phyloP scores from a whole-genome alignment of 2,888 invertebrate species.

The Trissolcus japonicus region DNA sequence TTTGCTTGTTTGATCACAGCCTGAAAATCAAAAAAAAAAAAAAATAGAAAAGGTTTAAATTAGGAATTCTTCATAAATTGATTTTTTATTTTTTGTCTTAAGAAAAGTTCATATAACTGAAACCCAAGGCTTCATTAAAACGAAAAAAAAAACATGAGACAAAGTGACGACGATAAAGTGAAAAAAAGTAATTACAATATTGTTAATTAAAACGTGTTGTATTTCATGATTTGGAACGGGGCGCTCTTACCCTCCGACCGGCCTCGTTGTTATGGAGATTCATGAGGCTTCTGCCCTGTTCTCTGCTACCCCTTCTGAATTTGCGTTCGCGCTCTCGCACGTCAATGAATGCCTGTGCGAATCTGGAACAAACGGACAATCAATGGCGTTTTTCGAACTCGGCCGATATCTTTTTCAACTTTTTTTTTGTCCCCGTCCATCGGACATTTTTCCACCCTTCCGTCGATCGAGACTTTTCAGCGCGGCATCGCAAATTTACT shows the following conservation, averaged over 20 bases:
- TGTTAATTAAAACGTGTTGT: constrained; percentile 49
- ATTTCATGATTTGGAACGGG: constrained; percentile 42
- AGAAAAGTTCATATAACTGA: background rate
- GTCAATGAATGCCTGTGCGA: constrained; percentile 96
- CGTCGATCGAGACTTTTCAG: constrained; percentile 34
- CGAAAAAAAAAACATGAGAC: background rate
- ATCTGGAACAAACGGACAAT: constrained; percentile 79
- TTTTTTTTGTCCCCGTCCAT: constrained; percentile 7
- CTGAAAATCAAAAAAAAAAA: constrained; percentile 77
- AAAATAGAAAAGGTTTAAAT: no score
- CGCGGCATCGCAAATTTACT: constrained; percentile 47
- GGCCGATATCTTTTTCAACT: constrained; percentile 16
- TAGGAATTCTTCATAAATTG: background rate
- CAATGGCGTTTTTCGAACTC: constrained; percentile 49
- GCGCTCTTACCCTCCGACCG: constrained; percentile 88
- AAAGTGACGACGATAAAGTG: background rate
- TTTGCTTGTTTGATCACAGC: constrained; percentile 94
- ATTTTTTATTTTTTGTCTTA: background rate
- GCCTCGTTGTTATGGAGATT: constrained; percentile 99
- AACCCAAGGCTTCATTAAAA: background rate
- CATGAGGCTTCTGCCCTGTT: constrained; percentile 93
- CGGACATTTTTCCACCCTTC: constrained; percentile 1
- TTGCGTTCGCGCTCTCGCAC: constrained; percentile 92
- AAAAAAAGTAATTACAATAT: constrained; percentile 34
- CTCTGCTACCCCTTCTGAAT: constrained; percentile 87